Evolutionary conservation across 2,888 invertebrate species (phyloP).

Genomic region (Polylopha cassiicola): DNA sequence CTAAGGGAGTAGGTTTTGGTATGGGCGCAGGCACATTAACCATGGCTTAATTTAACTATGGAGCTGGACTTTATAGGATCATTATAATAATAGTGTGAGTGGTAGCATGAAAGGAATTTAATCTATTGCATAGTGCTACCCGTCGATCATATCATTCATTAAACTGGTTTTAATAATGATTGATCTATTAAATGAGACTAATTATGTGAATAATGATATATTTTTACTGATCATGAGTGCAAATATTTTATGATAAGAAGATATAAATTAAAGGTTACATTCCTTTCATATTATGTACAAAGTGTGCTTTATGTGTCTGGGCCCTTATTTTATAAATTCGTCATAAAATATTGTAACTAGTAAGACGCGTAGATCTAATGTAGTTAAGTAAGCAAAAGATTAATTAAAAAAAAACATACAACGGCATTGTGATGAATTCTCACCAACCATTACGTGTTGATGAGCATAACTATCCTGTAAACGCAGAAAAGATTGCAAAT

Average conservation of each 20-base stretch:
- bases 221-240: conserved; percentile 39
- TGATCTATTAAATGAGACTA: conserved; percentile 70
- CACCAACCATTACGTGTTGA: conserved; percentile 47
- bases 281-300: conserved; percentile 74
- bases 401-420: conserved; percentile 39
- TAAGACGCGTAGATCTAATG: conserved; percentile 65
- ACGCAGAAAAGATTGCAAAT: conserved; percentile 65
- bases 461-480: conserved; percentile 72
- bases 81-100: conserved; percentile 38
- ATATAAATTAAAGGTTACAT: conserved; percentile 77
- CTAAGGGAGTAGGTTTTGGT: conserved; percentile 93
- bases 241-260: conserved; percentile 70
- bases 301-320: conserved; percentile 74
- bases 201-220: conserved; percentile 46
- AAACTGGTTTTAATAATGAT: conserved; percentile 76
- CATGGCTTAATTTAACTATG: conserved; percentile 83
- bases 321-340: conserved; percentile 76
- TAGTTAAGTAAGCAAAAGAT: conserved; percentile 43
- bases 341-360: conserved; percentile 69
- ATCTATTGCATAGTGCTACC: conserved; percentile 59
- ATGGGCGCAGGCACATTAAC: conserved; percentile 93
- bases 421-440: conserved; percentile 71
- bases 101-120: conserved; percentile 69
- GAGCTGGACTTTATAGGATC: conserved; percentile 70
- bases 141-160: conserved; percentile 69